phyloP scores from a whole-genome alignment of 2,888 invertebrate genomes.

The Tolmerus cingulatus region DNA sequence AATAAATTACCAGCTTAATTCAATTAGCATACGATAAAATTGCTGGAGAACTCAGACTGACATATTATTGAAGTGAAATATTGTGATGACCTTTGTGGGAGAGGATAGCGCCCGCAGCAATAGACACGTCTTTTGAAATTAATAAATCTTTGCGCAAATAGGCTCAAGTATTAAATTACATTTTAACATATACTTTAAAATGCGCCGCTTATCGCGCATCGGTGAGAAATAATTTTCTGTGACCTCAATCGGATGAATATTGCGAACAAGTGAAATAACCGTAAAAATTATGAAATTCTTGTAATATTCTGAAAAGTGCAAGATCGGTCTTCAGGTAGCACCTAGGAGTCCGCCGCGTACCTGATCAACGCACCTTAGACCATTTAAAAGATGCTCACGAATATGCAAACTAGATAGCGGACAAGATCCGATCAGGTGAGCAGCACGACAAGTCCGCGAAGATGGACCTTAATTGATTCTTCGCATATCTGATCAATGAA shows the following conservation, averaged over 20 bases:
- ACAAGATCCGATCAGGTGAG: background rate
- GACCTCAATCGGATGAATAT: background rate
- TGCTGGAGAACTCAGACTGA: background rate
- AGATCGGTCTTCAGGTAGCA: background rate
- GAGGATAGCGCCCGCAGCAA: background rate
- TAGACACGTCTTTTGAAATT: background rate
- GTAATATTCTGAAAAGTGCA: constrained; percentile 9
- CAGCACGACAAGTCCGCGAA: background rate
- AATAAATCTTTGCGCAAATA: constrained; percentile 1
- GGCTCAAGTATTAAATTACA: background rate
- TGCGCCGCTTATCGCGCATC: background rate
- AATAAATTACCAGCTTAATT: background rate
- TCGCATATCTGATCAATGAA: constrained; percentile 1
- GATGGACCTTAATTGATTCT: constrained; percentile 5
- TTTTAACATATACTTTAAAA: background rate
- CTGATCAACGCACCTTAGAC: background rate
- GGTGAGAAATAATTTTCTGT: background rate
- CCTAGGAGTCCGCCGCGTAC: background rate
- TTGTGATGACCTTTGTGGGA: background rate
- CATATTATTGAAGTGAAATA: background rate
- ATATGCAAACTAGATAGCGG: constrained; percentile 8
- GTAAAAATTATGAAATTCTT: constrained; percentile 28
- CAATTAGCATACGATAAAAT: background rate
- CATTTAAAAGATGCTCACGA: background rate
- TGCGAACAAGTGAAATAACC: background rate